A percentile compares a stretch with the other conserved stretches of the same genome.
phyloP scores from a whole-genome alignment of 2,888 invertebrate genomes.

The Trissoscelio sp. region DNA sequence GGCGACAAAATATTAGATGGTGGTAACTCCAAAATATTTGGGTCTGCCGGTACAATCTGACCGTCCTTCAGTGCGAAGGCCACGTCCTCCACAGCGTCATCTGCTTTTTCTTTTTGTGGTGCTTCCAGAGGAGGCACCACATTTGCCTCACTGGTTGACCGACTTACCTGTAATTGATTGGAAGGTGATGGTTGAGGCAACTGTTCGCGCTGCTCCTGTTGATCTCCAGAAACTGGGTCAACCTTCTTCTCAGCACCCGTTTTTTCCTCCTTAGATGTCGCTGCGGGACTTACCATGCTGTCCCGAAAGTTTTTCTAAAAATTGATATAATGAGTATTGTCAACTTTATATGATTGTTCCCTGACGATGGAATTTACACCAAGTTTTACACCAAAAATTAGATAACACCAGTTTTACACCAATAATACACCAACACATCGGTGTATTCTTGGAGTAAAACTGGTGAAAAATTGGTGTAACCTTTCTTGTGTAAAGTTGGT shows the following conservation, averaged over 20 bases:
- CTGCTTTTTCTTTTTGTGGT: conserved; percentile 69
- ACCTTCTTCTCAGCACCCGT: conserved; percentile 7
- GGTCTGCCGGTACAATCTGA: conserved; percentile 69
- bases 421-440: too few relatives aligned
- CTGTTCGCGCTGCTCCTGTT: conserved; percentile 70
- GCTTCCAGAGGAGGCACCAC: conserved; percentile 77
- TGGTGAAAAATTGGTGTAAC: too few relatives aligned
- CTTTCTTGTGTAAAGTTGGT: too few relatives aligned
- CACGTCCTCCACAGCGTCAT: conserved; percentile 53
- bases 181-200: conserved; percentile 63
- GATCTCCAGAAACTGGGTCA: conserved; percentile 28
- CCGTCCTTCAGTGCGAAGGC: conserved; percentile 74
- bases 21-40: conserved; percentile 15
- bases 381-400: too few relatives aligned
- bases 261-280: conserved; percentile 22
- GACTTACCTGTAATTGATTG: conserved; percentile 80
- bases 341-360: too few relatives aligned
- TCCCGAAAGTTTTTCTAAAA: conserved; percentile 36
- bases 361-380: too few relatives aligned
- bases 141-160: conserved; percentile 75
- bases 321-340: too few relatives aligned
- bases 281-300: conserved; percentile 1
- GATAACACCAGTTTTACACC: too few relatives aligned
- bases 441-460: too few relatives aligned
- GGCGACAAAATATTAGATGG: not conserved